A percentile compares a stretch with the other conserved stretches of the same genome.
These are phyloP conservation scores for Calephelis perditalis DNA, from an alignment of 2,888 invertebrate genomes.

Conservation along the genomic window DNA sequence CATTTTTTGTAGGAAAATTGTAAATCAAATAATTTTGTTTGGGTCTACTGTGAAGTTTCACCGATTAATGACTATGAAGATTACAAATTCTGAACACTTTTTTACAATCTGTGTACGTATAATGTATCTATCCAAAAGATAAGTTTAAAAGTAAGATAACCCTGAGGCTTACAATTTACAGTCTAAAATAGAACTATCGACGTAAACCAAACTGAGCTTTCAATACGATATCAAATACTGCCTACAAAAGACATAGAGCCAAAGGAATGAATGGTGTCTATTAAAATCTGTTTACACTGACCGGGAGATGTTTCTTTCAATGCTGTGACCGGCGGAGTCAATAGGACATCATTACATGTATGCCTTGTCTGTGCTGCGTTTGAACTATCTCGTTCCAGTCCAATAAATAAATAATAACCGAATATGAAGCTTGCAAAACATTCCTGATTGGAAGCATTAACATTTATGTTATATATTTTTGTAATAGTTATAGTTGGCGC, in stretches of 20 bases:
- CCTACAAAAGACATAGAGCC: constrained; percentile 22
- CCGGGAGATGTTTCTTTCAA: constrained; percentile 68
- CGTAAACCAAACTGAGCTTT: constrained; percentile 26
- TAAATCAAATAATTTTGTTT: no score
- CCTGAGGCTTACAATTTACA: not conserved
- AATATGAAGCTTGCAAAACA: no score
- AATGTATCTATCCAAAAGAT: not conserved
- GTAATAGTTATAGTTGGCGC: no score
- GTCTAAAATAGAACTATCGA: constrained; percentile 23
- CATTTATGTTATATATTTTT: no score
- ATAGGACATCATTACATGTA: constrained; percentile 37
- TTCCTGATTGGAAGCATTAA: no score
- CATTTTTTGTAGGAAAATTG: no score
- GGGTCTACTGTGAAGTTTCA: no score
- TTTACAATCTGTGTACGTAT: no score
- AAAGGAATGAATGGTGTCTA: constrained; percentile 48
- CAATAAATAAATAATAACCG: not conserved
- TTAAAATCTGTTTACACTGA: constrained; percentile 66
- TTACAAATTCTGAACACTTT: no score
- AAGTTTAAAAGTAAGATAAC: not conserved
- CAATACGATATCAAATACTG: constrained; percentile 29
- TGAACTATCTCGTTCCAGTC: constrained; percentile 11
- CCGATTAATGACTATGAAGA: no score
- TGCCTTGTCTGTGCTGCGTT: constrained; percentile 27
- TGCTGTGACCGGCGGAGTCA: constrained; percentile 42